phyloP scores from a whole-genome alignment of 2,113 vertebrate genomes.

The Urocynchramus pylzowi region DNA sequence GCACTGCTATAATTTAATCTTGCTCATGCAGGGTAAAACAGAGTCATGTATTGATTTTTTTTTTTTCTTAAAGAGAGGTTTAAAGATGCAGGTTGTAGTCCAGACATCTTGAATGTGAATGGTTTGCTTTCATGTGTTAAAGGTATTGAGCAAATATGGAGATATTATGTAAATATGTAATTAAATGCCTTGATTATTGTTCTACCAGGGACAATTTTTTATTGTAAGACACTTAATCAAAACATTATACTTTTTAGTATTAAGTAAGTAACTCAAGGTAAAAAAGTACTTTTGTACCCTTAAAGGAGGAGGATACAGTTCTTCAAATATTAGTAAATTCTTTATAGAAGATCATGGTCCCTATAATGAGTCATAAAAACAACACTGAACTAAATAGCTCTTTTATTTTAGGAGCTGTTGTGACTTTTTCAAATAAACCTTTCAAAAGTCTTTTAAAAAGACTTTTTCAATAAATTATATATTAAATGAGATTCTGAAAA shows the following conservation, averaged over 20 bases:
- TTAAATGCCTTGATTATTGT: background rate
- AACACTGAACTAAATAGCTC: background rate
- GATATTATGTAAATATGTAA: background rate
- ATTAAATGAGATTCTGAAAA: background rate
- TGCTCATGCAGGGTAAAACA: background rate
- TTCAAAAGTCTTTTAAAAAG: background rate
- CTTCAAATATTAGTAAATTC: background rate
- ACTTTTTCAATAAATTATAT: background rate
- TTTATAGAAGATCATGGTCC: background rate
- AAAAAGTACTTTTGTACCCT: background rate
- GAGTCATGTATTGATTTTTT: background rate
- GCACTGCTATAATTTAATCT: background rate
- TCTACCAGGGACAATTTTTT: background rate
- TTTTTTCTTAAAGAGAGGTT: background rate
- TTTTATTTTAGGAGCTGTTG: background rate
- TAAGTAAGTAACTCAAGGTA: background rate
- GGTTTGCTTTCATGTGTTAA: background rate
- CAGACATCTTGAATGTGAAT: background rate
- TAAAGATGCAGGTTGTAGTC: background rate
- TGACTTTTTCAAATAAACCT: background rate
- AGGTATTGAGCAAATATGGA: background rate
- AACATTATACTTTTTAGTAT: background rate
- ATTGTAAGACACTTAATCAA: background rate
- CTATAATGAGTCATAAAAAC: background rate
- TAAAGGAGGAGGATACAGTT: background rate